Conservation (phyloP, 2,113 vertebrate species). For the Chaenogobius annularis region DNA sequence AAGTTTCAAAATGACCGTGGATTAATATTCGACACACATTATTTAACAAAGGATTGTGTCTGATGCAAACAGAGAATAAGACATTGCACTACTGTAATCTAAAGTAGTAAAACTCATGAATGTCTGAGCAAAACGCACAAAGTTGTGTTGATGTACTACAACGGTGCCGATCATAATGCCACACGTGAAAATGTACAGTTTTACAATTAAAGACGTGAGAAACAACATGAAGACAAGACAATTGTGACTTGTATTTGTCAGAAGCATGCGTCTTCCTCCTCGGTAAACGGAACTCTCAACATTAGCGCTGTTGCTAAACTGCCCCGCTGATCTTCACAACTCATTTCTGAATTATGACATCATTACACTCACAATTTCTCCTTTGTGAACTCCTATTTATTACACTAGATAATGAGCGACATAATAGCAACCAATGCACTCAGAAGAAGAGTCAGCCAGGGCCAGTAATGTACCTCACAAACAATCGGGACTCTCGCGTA, state of each 20-base stretch:
- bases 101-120: not conserved
- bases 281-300: slow-evolving; percentile 38
- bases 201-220: not conserved
- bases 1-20: not conserved
- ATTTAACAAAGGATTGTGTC: not conserved
- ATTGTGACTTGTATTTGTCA: slow-evolving; percentile 1
- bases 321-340: slow-evolving; percentile 4
- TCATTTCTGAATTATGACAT: not conserved
- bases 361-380: not conserved
- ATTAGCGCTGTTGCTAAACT: slow-evolving; percentile 47
- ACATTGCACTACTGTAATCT: not conserved
- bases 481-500: slow-evolving; percentile 32
- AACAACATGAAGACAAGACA: not conserved
- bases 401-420: not conserved
- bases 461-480: not conserved
- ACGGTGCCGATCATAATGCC: not conserved
- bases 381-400: not conserved
- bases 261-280: slow-evolving; percentile 33
- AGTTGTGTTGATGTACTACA: not conserved
- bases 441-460: not conserved
- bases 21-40: slow-evolving; percentile 26
- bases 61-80: not conserved
- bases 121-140: not conserved
- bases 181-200: not conserved
- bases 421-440: not conserved